Evolutionary conservation across 2,888 invertebrate species (phyloP).

Genomic region (Scaptomyza cyrtandrae): DNA sequence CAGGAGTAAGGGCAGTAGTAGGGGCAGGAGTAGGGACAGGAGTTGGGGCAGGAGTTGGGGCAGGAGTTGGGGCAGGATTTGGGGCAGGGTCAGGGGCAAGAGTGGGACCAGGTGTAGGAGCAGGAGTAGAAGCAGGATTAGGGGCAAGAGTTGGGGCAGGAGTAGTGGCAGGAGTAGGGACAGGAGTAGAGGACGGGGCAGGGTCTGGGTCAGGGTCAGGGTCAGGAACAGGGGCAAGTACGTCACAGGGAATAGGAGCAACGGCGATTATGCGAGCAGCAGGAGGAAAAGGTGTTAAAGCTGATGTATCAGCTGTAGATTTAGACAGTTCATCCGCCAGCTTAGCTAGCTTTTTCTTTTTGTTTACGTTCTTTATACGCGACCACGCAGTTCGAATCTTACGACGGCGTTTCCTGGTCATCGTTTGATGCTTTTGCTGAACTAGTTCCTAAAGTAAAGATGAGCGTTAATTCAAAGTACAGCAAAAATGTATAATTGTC

Average conservation of each 20-base stretch:
- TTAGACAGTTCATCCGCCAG: conserved; percentile 5
- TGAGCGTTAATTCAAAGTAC: not conserved
- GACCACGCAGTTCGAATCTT: conserved; percentile 38
- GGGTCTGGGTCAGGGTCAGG: not conserved
- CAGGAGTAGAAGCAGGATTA: too few relatives aligned
- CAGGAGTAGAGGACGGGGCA: not conserved
- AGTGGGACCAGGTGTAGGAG: too few relatives aligned
- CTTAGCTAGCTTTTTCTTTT: conserved; percentile 16
- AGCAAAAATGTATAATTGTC: not conserved
- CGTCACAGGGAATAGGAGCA: not conserved
- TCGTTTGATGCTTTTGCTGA: not conserved
- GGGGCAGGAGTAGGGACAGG: not conserved
- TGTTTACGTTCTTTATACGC: conserved; percentile 8
- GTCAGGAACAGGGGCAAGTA: not conserved
- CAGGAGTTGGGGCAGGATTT: not conserved
- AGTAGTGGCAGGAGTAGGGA: not conserved
- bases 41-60: not conserved
- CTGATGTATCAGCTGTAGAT: not conserved
- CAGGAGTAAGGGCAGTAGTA: not conserved
- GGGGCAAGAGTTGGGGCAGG: not conserved
- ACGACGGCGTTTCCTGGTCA: conserved; percentile 14
- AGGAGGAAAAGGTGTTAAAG: not conserved
- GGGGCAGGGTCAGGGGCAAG: not conserved
- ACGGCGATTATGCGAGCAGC: not conserved
- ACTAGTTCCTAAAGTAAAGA: conserved; percentile 1